Conservation (phyloP, 2,113 vertebrate species). For the Pelecanus crispus region DNA sequence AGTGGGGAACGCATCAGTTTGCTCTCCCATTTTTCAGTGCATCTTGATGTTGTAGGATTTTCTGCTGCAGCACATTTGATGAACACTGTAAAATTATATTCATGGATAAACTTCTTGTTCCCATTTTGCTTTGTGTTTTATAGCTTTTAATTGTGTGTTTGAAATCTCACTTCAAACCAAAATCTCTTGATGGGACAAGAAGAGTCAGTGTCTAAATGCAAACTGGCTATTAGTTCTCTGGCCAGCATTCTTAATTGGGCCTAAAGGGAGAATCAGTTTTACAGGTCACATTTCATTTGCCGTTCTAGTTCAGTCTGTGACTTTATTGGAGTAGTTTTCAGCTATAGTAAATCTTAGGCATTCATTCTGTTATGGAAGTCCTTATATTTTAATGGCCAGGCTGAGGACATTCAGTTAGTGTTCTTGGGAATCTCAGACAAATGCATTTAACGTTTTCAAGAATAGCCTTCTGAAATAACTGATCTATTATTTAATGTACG, state of each 20-base stretch:
- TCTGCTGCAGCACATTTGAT: not conserved
- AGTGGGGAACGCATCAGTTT: not conserved
- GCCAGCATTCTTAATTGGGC: not conserved
- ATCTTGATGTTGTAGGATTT: not conserved
- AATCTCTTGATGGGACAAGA: not conserved
- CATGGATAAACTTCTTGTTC: not conserved
- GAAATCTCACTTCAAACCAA: not conserved
- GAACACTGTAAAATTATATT: not conserved
- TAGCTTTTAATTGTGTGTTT: not conserved
- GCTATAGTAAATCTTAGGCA: not conserved
- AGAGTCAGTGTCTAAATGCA: not conserved
- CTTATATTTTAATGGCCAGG: not conserved
- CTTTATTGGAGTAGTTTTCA: not conserved
- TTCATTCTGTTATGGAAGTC: not conserved
- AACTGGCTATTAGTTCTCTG: not conserved
- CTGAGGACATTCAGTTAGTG: not conserved
- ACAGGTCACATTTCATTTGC: not conserved
- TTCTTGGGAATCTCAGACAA: not conserved
- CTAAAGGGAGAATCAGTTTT: not conserved
- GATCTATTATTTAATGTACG: constrained; percentile 1
- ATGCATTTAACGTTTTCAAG: not conserved
- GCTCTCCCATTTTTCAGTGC: not conserved
- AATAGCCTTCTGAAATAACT: not conserved
- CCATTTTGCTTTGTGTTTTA: not conserved
- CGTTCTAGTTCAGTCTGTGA: not conserved